Evolutionary conservation across 1,140 invertebrate genomes (phyloP).

Genomic region (Ceratina calcarata): DNA sequence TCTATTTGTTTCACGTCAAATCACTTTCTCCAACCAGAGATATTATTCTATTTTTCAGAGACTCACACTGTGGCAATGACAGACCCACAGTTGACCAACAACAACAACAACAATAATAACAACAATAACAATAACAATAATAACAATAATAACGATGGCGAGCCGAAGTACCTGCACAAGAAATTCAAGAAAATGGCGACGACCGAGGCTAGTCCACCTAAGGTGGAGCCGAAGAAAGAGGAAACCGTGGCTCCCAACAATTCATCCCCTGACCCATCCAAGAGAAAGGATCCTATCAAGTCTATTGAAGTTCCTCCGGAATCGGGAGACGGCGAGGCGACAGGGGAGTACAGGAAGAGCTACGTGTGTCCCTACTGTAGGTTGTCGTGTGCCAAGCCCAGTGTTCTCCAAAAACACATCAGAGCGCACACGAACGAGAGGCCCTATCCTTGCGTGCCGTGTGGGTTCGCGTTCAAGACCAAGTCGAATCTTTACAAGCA

Average conservation of each 20-base stretch:
- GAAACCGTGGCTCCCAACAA: constrained; percentile 57
- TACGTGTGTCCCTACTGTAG: constrained; percentile 94
- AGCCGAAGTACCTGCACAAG: constrained; percentile 92
- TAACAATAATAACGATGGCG: constrained; percentile 83
- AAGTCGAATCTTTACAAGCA: constrained; percentile 97
- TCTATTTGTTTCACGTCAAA: neutral
- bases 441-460: constrained; percentile 93
- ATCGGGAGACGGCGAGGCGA: constrained; percentile 63
- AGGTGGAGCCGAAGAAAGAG: constrained; percentile 65
- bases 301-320: constrained; percentile 57
- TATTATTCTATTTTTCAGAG: constrained; percentile 61
- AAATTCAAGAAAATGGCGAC: constrained; percentile 93
- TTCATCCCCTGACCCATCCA: constrained; percentile 72
- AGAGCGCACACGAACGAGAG: constrained; percentile 95
- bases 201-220: constrained; percentile 74
- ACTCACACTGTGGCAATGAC: constrained; percentile 77
- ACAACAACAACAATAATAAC: constrained; percentile 70
- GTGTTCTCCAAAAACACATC: constrained; percentile 95
- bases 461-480: constrained; percentile 96
- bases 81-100: constrained; percentile 77
- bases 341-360: constrained; percentile 77
- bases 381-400: constrained; percentile 94
- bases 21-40: neutral
- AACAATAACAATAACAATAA: constrained; percentile 79
- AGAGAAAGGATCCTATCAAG: constrained; percentile 76